Conservation (phyloP, 2,797 vertebrate genomes). For the Enteromius argenteus region DNA sequence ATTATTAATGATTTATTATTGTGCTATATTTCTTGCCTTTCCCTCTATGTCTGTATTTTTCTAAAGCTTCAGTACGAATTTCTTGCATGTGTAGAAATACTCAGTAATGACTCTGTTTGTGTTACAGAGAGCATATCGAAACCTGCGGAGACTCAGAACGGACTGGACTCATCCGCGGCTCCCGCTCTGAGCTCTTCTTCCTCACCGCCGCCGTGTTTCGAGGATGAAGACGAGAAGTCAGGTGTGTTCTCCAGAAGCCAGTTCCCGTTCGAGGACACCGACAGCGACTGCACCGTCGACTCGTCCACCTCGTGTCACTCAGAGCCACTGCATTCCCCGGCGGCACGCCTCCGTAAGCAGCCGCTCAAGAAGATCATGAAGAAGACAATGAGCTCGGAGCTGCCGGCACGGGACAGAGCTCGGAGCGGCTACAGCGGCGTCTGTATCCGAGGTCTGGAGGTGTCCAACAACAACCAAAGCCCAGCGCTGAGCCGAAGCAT, state of each 20-base stretch:
- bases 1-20: neutral
- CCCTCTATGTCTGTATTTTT: neutral
- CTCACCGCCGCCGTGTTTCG: slow-evolving; percentile 31
- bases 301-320: slow-evolving; percentile 78
- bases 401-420: slow-evolving; percentile 62
- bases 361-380: slow-evolving; percentile 89
- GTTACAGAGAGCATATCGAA: neutral
- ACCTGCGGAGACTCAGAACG: neutral
- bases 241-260: slow-evolving; percentile 70
- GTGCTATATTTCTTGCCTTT: neutral
- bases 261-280: slow-evolving; percentile 76
- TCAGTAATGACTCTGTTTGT: neutral
- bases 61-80: neutral
- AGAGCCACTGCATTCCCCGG: slow-evolving; percentile 74
- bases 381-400: slow-evolving; percentile 82
- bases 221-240: slow-evolving; percentile 68
- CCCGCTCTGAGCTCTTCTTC: slow-evolving; percentile 2
- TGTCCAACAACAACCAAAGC: slow-evolving; percentile 77
- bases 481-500: slow-evolving; percentile 78
- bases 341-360: slow-evolving; percentile 77
- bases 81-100: neutral
- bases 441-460: slow-evolving; percentile 85
- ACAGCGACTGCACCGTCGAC: slow-evolving; percentile 81
- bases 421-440: slow-evolving; percentile 82
- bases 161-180: slow-evolving; percentile 38